phyloP scores from a whole-genome alignment of 2,797 vertebrate species.

The Dromococcyx pavoninus region DNA sequence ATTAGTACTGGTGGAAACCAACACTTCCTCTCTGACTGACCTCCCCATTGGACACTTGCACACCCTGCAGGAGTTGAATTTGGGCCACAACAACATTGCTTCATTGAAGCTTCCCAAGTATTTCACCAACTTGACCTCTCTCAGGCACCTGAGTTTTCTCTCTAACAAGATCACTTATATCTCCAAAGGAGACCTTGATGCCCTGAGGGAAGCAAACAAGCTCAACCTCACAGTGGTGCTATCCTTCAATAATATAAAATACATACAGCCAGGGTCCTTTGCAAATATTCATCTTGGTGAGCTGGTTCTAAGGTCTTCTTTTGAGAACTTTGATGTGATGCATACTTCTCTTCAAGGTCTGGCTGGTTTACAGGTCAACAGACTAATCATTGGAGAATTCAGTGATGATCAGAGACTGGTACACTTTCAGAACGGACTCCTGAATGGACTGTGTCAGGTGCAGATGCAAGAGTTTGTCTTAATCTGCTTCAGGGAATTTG shows the following conservation, averaged over 20 bases:
- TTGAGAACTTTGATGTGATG: conserved; percentile 61
- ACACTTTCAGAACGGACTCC: background rate
- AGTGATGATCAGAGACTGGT: background rate
- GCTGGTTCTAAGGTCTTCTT: conserved; percentile 72
- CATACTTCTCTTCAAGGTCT: conserved; percentile 66
- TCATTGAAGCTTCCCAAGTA: conserved; percentile 75
- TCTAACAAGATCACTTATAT: conserved; percentile 76
- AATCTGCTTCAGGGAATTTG: rapidly evolving
- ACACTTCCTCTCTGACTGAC: conserved; percentile 60
- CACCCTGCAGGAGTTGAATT: conserved; percentile 73
- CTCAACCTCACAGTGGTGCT: conserved; percentile 77
- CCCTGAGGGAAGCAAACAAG: conserved; percentile 40
- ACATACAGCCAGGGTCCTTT: conserved; percentile 73
- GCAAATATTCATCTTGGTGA: conserved; percentile 58
- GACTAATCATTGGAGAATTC: conserved; percentile 74
- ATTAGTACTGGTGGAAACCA: conserved; percentile 74
- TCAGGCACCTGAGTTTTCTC: conserved; percentile 73
- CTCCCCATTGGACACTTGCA: conserved; percentile 75
- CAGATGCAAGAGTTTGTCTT: conserved; percentile 73
- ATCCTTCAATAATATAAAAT: conserved; percentile 74
- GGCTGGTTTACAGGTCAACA: conserved; percentile 69
- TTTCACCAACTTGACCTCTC: conserved; percentile 65
- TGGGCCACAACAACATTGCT: conserved; percentile 75
- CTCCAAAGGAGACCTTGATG: conserved; percentile 61
- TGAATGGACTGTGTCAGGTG: conserved; percentile 74